phyloP scores from a whole-genome alignment of 2,888 invertebrate species.

The Cephus sareptanus region DNA sequence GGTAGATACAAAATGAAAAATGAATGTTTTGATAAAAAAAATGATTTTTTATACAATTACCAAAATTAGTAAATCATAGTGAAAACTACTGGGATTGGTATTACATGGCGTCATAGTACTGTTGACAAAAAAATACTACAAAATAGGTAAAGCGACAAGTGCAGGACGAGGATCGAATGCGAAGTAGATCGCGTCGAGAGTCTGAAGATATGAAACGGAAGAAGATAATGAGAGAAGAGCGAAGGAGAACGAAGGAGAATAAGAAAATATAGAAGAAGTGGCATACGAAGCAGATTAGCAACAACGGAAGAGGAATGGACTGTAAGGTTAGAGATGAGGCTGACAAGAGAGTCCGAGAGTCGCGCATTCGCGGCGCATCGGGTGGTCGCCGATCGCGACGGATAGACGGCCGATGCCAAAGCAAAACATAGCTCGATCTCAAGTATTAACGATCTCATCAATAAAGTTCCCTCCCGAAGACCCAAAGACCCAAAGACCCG shows the following conservation, averaged over 20 bases:
- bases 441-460: conserved; percentile 65
- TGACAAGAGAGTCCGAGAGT: background rate
- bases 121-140: background rate
- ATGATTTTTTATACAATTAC: too few species aligned
- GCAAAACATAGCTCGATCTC: conserved; percentile 52
- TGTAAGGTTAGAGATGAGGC: background rate
- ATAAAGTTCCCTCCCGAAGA: conserved; percentile 47
- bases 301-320: background rate
- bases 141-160: background rate
- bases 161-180: background rate
- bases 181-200: background rate
- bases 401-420: conserved; percentile 55
- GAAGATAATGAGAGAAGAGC: background rate
- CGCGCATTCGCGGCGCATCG: conserved; percentile 39
- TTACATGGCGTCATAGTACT: background rate
- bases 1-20: too few species aligned
- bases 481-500: conserved; percentile 9
- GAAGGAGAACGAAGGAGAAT: background rate
- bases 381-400: conserved; percentile 64
- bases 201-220: background rate
- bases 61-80: too few species aligned
- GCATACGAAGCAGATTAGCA: background rate
- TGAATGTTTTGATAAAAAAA: too few species aligned
- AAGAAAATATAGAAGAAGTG: background rate
- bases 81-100: background rate